A percentile compares a stretch with the other conserved stretches of the same genome.
These are phyloP conservation scores for Holacanthus passer DNA, from an alignment of 2,113 vertebrate species.

Conservation along the genomic window DNA sequence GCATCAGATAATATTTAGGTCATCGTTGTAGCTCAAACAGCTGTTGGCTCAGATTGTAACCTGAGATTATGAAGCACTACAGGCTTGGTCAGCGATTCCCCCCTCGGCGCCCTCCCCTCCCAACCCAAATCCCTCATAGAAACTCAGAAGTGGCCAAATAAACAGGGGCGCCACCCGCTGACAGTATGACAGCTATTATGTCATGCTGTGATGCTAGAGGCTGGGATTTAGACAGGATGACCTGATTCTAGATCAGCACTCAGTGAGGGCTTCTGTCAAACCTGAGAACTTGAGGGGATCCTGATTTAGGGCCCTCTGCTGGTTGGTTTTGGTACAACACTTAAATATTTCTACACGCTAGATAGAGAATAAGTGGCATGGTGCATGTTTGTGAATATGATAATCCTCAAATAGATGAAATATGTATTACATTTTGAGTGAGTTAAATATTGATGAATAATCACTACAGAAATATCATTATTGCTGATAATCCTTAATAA, in stretches of 20 bases:
- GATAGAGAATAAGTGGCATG: background rate
- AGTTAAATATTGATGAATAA: background rate
- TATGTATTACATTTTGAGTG: background rate
- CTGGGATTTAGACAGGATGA: slow-evolving; percentile 38
- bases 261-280: background rate
- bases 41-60: slow-evolving; percentile 73
- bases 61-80: slow-evolving; percentile 71
- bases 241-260: slow-evolving; percentile 40
- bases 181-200: slow-evolving; percentile 42
- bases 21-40: slow-evolving; percentile 68
- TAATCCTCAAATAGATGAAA: background rate
- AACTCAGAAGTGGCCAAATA: slow-evolving; percentile 35
- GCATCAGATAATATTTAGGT: slow-evolving; percentile 77
- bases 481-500: background rate
- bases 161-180: slow-evolving; percentile 29
- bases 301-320: slow-evolving; percentile 57
- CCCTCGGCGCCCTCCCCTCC: background rate
- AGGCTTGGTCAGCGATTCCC: slow-evolving; percentile 65
- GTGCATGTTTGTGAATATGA: background rate
- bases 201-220: slow-evolving; percentile 38
- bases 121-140: slow-evolving; percentile 60
- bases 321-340: slow-evolving; percentile 27
- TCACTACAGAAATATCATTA: background rate
- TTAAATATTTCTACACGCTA: background rate
- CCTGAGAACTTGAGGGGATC: background rate